Base-by-base conservation (phyloP, 2,888 invertebrate species). In the Coelinius sp. region DNA sequence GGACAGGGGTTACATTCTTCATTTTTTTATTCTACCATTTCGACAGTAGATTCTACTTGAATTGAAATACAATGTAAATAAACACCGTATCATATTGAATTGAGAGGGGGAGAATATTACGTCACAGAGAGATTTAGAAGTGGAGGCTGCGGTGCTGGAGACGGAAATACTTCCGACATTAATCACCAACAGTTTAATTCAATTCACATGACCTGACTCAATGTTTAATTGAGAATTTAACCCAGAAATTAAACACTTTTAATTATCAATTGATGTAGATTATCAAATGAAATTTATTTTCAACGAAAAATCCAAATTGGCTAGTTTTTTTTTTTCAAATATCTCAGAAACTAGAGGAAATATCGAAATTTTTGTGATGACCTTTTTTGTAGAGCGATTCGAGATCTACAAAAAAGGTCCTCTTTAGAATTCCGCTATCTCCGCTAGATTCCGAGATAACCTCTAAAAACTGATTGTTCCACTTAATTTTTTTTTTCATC, bases 181-280 rank as follows among this genome's bases (percentile, higher is more conserved):
- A 56, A 56, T 56, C 56, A 59, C 65, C 62, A 20, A 20, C 67
- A 70, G 73, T 67, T 71, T 68, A 63, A 63, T 22, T 44, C 24
- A 44, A 24, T 71, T 71, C 73, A 64, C 68, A 73, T 72, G 24
- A 67, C 62, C 41, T 68, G 24, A 20, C 56, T 22, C 49, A 41
- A 20, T 59, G 53, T 56, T 49, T 20, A 49, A 49, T 49, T 20
- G 17, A 14, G 46, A 49, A 20, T 49, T 49, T 10, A 49, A 7
- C 20, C 20, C 46, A 49, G 46, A 49, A n/a, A 41, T n/a, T 41
- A n/a, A n/a, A n/a, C 17, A 8, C 8, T 20, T 49, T 20, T 4
- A 17, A 20, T 49, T 17, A 1, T 14, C 20, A 14, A 20, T 49
- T 49, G 46, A 20, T n/a, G n/a, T n/a, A n/a, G n/a, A n/a, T n/a